Base-by-base conservation (phyloP, 1,140 invertebrate species). In the Heliothis subflexa region DNA sequence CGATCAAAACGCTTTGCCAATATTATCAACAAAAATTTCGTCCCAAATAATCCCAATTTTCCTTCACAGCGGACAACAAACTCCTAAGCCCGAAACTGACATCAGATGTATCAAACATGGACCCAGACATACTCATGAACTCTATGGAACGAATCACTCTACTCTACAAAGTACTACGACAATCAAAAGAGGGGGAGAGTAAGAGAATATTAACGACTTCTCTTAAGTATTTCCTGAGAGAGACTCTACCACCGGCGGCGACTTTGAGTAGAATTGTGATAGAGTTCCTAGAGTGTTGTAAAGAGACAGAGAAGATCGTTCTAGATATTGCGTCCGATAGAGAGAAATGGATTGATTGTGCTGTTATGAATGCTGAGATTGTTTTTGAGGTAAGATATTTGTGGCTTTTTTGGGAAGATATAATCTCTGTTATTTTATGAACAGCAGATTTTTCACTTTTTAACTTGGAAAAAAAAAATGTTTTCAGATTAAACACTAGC, bases 261-360 rank as follows among this genome's bases (percentile, higher is more conserved):
- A 93, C 91, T 1, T 72, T 95, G 28, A 95, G 94, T 74, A 88
- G 92, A 87, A 92, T 94, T 10, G 91, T 94, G 1, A 91, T 94
- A 80, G 94, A 95, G 86, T 94, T 93, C 50, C 13, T 95, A 13
- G 94, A 95, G 79, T 89, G 86, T n/a, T 94, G 93, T 21, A 93
- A 88, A 57, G 91, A 91, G 72, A 85, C 86, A 1, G 93, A 93
- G 78, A 89, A 59, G 78, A 79, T 81, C 21, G 78, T 62, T 54
- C 59, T 83, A 78, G 87, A 79, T 2, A 72, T 89, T 18, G 72
- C 88, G 25, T 85, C 76, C 49, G 88, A 91, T 7, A 89, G 85
- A 64, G 83, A 85, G 7, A 88, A 84, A 21, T 88, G 83, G 84
- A 81, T 90, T 0, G 87, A 89, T 52, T 81, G 82, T 25, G 81